Evolutionary conservation across 2,797 vertebrate species (phyloP).

Genomic region (Neoniphon sammara): DNA sequence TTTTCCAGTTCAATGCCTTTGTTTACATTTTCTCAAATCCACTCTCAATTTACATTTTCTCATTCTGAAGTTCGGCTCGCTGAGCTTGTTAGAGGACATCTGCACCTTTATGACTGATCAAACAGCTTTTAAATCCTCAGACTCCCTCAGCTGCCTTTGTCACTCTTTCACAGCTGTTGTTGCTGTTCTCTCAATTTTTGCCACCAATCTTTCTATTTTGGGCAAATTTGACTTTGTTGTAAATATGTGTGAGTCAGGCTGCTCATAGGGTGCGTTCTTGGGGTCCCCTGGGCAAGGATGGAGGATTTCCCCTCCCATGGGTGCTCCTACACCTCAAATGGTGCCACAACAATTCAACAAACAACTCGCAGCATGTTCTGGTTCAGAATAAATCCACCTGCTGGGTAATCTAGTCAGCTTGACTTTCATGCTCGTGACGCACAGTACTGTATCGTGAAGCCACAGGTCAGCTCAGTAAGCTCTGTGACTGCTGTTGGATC

Average conservation of each 20-base stretch:
- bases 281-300: neutral
- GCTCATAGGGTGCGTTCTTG: neutral
- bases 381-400: constrained; percentile 75
- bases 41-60: too few species aligned
- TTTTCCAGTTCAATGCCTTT: neutral
- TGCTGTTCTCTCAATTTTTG: too few species aligned
- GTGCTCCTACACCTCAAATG: constrained; percentile 39
- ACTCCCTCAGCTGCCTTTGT: neutral
- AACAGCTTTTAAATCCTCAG: neutral
- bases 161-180: too few species aligned
- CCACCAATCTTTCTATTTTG: too few species aligned
- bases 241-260: neutral
- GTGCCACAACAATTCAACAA: constrained; percentile 48
- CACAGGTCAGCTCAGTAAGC: constrained; percentile 41
- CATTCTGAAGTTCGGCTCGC: too few species aligned
- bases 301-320: constrained; percentile 15
- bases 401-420: constrained; percentile 71
- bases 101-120: neutral
- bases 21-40: neutral
- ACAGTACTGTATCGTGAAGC: constrained; percentile 41
- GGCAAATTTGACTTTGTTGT: constrained; percentile 23
- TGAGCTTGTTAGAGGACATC: too few species aligned
- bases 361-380: constrained; percentile 61
- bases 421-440: constrained; percentile 69
- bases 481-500: constrained; percentile 44